Conservation (phyloP, 2,113 vertebrate species). For the Marmota flaviventris region DNA sequence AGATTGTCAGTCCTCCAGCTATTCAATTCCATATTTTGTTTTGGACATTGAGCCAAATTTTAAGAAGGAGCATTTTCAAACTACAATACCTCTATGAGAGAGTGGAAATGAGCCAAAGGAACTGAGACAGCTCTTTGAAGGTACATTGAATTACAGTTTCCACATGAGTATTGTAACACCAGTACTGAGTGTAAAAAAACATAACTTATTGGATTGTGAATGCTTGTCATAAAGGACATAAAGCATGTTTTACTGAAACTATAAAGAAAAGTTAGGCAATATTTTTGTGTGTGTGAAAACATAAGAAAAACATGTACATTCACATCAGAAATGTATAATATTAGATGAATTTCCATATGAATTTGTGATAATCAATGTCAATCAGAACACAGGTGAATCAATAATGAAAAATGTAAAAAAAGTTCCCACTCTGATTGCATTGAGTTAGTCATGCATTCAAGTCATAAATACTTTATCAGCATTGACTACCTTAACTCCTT, state of each 20-base stretch:
- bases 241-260: background rate
- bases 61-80: background rate
- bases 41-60: background rate
- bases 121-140: background rate
- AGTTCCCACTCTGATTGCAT: background rate
- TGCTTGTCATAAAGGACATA: background rate
- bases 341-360: fast-evolving
- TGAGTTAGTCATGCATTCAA: background rate
- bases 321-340: background rate
- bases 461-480: background rate
- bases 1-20: background rate
- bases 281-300: background rate
- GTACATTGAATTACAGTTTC: background rate
- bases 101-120: background rate
- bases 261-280: background rate
- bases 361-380: background rate
- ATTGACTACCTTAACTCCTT: background rate
- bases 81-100: background rate
- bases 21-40: background rate
- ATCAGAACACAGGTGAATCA: background rate
- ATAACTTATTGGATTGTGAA: background rate
- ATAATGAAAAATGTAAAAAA: background rate
- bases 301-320: background rate
- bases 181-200: background rate
- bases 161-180: background rate